Base-by-base conservation (phyloP, 2,797 vertebrate species). In the Danio tinwini region DNA sequence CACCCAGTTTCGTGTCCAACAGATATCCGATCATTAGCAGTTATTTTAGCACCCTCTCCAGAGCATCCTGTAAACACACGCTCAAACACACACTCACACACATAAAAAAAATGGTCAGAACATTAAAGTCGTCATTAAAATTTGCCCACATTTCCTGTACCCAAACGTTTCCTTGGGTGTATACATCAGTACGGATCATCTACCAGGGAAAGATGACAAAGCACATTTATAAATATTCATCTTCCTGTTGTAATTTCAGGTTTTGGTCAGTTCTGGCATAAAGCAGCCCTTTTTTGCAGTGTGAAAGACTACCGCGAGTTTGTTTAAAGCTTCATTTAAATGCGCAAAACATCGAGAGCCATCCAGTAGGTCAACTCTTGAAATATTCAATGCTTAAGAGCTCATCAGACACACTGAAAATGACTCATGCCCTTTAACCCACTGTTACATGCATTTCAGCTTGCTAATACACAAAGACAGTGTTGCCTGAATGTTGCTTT, bases 341-440 rank as follows among this genome's bases (percentile, higher is more conserved):
- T 88, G 85, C 76, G 55, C 65, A 5, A 67, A 84, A 81, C 87
- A 62, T 73, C 76, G 21, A 77, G 86, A n/a, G 86, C 87, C 88
- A 88, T 89, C 87, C 90, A 86, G 71, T 86, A 83, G 79, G 86
- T 83, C 88, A 85, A 82, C 85, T 13, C 89, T 91, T 93, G 14
- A 92, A 93, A 91, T 93, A 93, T 92, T 93, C 52, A 93, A 84
- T 87, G 88, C 91, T 90, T 93, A 92, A 92, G 91, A 94, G 92
- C 88, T 69, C 90, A 90, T 87, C 83, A 87, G 88, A 90, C 90
- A 83, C 85, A 87, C 29, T 68, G 37, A 87, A 90, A 92, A 89
- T 76, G 88, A 78, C 80, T 78, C 11, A 61, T 76, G 79, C 87
- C 83, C 69, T 81, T 72, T 65, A 45, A 45, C 40, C 53, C 76